phyloP scores from a whole-genome alignment of 1,140 invertebrate species.

The Nixonia krombeini region DNA sequence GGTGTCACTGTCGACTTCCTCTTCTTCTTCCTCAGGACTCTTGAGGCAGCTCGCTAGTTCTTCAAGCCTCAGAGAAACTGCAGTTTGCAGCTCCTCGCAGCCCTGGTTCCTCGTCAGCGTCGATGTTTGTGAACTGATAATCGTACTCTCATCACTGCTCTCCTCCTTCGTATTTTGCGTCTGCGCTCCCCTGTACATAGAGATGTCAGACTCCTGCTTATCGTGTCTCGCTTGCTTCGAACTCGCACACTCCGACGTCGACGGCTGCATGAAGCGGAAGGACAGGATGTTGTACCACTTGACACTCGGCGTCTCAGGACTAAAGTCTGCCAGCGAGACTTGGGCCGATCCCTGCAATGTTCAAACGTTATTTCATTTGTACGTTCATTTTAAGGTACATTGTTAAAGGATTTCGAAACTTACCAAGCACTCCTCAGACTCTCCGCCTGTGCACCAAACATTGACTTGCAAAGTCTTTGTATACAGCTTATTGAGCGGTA shows the following conservation, averaged over 20 bases:
- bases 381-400: no score
- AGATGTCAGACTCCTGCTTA: constrained; percentile 72
- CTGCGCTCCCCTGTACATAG: constrained; percentile 59
- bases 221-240: constrained; percentile 59
- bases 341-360: constrained; percentile 93
- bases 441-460: constrained; percentile 79
- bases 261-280: constrained; percentile 85
- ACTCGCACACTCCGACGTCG: constrained; percentile 57
- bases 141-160: constrained; percentile 96
- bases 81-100: constrained; percentile 73
- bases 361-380: no score
- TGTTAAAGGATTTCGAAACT: not conserved
- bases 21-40: constrained; percentile 73
- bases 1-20: constrained; percentile 75
- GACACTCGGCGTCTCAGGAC: constrained; percentile 82
- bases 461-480: constrained; percentile 92
- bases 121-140: constrained; percentile 96
- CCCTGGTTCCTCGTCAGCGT: constrained; percentile 94
- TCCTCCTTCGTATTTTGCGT: constrained; percentile 81
- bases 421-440: constrained; percentile 87
- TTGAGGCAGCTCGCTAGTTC: constrained; percentile 73
- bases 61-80: constrained; percentile 75
- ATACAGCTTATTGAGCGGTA: constrained; percentile 82
- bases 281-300: constrained; percentile 97
- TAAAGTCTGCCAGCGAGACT: constrained; percentile 95